Evolutionary conservation across 2,113 vertebrate genomes (phyloP).

Genomic region (Candoia aspera): DNA sequence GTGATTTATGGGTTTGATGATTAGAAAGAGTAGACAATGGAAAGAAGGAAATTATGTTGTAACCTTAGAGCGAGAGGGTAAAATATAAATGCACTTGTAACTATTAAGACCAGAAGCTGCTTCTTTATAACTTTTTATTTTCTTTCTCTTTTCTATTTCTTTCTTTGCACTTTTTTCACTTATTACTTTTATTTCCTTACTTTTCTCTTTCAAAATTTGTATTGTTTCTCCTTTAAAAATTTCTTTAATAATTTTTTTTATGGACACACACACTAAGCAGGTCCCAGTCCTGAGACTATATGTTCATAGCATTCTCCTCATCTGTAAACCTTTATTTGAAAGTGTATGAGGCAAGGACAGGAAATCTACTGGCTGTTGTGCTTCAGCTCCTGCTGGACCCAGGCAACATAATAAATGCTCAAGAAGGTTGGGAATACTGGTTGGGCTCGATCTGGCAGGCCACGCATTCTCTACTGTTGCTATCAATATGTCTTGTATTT

Average conservation of each 20-base stretch:
- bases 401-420: background rate
- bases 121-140: background rate
- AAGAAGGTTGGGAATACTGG: background rate
- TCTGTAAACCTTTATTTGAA: background rate
- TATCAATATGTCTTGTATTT: background rate
- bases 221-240: background rate
- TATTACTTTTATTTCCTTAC: background rate
- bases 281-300: background rate
- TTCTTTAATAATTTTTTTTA: background rate
- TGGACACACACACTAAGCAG: background rate
- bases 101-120: background rate
- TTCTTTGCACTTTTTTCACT: background rate
- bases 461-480: background rate
- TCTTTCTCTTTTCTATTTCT: background rate
- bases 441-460: background rate
- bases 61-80: background rate
- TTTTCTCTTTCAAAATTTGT: background rate
- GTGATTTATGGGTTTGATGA: background rate
- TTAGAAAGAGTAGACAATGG: background rate
- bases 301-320: background rate
- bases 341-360: too few relatives aligned
- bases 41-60: background rate
- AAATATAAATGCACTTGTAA: background rate
- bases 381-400: background rate
- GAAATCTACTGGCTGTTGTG: background rate